Evolutionary conservation across 2,797 vertebrate genomes (phyloP).

Genomic region (Okamejei kenojei): DNA sequence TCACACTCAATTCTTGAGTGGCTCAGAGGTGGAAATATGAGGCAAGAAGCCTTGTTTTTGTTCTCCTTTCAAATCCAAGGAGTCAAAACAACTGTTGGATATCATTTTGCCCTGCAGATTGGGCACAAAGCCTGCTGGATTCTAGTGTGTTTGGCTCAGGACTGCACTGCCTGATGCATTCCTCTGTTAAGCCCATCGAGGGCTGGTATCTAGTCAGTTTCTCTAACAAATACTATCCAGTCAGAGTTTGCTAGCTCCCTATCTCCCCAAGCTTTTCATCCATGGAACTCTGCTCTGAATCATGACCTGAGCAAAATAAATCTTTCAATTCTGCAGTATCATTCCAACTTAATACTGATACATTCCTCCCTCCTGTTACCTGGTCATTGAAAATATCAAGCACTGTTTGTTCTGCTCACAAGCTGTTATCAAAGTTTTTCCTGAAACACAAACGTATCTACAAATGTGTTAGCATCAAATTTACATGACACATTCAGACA

Average conservation of each 20-base stretch:
- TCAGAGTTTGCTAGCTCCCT: background rate
- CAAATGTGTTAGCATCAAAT: conserved; percentile 1
- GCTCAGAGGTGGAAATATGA: background rate
- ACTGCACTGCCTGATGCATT: background rate
- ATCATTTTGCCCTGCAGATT: background rate
- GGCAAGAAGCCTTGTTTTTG: background rate
- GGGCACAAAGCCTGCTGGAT: background rate
- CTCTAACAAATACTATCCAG: background rate
- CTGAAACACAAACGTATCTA: background rate
- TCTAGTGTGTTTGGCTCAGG: background rate
- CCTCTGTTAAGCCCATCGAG: background rate
- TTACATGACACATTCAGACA: background rate
- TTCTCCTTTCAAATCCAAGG: background rate
- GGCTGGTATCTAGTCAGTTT: background rate
- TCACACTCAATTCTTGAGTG: background rate
- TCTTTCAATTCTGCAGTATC: background rate
- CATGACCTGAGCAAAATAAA: background rate
- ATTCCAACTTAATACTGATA: background rate
- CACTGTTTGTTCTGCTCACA: background rate
- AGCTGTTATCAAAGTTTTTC: background rate
- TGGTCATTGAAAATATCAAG: background rate
- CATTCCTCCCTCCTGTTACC: background rate
- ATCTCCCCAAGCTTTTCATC: background rate
- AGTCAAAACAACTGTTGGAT: background rate
- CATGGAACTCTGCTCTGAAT: background rate